Conservation (phyloP, 2,797 vertebrate genomes). For the Parambassis ranga region DNA sequence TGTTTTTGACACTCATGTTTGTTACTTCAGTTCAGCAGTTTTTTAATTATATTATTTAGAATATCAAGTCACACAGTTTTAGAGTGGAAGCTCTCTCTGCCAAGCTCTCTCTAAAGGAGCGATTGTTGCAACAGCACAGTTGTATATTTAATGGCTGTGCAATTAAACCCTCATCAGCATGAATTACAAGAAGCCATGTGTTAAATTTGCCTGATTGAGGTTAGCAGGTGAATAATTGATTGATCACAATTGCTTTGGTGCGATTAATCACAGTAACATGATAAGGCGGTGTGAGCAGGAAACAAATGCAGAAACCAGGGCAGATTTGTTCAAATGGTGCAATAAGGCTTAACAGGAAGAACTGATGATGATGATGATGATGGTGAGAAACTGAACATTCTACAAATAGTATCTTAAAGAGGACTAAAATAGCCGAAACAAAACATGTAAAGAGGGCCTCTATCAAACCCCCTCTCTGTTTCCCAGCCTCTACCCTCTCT, state of each 20-base stretch:
- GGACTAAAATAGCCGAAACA: neutral
- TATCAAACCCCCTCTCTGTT: constrained; percentile 19
- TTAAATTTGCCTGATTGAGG: neutral
- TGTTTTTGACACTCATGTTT: too few species aligned
- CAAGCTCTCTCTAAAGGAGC: too few species aligned
- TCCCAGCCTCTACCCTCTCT: constrained; percentile 22
- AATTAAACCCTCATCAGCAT: neutral
- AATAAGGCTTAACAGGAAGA: neutral
- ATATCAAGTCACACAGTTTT: too few species aligned
- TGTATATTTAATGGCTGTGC: neutral
- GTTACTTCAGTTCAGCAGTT: too few species aligned
- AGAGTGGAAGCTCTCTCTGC: neutral
- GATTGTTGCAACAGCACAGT: too few species aligned
- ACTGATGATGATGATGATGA: neutral
- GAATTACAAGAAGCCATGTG: neutral
- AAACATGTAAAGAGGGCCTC: neutral
- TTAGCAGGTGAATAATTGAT: neutral
- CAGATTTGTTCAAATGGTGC: neutral
- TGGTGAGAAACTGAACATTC: neutral
- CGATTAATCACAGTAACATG: neutral
- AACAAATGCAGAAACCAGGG: neutral
- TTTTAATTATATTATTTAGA: too few species aligned
- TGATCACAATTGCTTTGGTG: neutral
- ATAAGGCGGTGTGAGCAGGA: too few species aligned
- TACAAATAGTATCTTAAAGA: neutral